Percentiles rank a stretch among this genome's conserved stretches.
phyloP scores from a whole-genome alignment of 2,888 invertebrate species.

The Lasioglossum villosulum region DNA sequence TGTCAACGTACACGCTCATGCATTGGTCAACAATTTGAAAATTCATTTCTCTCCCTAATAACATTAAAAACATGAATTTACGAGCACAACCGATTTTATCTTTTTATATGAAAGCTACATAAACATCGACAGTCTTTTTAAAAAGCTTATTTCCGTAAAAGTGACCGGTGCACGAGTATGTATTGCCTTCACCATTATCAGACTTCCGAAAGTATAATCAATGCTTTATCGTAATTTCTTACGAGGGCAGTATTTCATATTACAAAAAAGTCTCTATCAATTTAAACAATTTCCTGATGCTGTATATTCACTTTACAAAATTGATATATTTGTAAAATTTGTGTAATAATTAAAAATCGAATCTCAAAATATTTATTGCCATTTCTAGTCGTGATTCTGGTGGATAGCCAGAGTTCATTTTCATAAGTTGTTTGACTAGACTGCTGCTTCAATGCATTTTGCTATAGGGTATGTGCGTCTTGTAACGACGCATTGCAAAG shows the following conservation, averaged over 20 bases:
- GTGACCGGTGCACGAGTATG: constrained; percentile 21
- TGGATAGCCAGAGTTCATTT: constrained; percentile 16
- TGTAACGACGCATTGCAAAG: constrained; percentile 6
- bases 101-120: constrained; percentile 17
- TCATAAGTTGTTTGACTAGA: constrained; percentile 47
- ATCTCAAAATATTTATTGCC: constrained; percentile 12
- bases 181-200: constrained; percentile 12
- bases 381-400: constrained; percentile 14
- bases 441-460: constrained; percentile 36
- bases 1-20: constrained; percentile 10
- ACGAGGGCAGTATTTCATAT: background rate
- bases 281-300: constrained; percentile 10
- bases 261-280: background rate
- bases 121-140: background rate
- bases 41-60: background rate
- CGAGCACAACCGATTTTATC: background rate
- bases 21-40: constrained; percentile 27
- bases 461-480: background rate
- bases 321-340: background rate
- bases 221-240: constrained; percentile 1
- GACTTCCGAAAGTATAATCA: constrained; percentile 9
- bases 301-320: background rate
- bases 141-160: background rate
- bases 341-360: background rate
- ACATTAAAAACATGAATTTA: background rate